Base-by-base conservation (phyloP, 1,140 invertebrate species). In the Caenorhabditis brenneri region DNA sequence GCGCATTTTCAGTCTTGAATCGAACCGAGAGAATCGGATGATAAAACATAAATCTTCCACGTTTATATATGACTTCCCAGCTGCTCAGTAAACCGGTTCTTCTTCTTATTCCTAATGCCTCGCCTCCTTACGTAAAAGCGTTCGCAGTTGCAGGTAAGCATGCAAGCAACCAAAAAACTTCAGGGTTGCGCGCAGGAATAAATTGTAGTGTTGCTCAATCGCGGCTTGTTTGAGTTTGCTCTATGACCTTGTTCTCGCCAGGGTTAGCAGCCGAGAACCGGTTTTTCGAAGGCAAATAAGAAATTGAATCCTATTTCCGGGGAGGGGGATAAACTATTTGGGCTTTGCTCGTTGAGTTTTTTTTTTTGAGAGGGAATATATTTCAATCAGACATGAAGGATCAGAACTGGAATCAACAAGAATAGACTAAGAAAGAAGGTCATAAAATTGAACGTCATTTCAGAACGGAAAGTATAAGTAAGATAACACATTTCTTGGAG, bases 71-170 rank as follows among this genome's bases (percentile, higher is more conserved):
- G n/a, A 74, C 22, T 74, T 74, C 10, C 36, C 19, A n/a, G n/a
- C 31, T 74, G 65, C 65, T 74, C 65, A 74, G 65, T 74, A 74
- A 74, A 74, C 65, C 65, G 65, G 65, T 74, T 74, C 65, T 24
- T 24, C 49, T 3, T 51, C 49, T 51, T 6, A 58, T 51, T n/a
- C 12, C 53, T 27, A 55, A 55, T 55, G 22, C 24, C 24, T n/a
- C 19, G 19, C 53, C 53, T 27, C 24, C 10, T 55, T 9, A 4
- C 36, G 22, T 6, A 74, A 74, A 74, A 74, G 65, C 65, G 65
- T 74, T 74, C 36, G 36, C 24, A 19, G 29, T 12, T 27, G 12
- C 19, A 24, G 3, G 65, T 15, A 16, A 27, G 36, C 29, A 9
- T 27, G n/a, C 29, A 2, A 36, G 31, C 4, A 31, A 74, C 36